A percentile compares a stretch with the other conserved stretches of the same genome.
phyloP scores from a whole-genome alignment of 1,140 invertebrate species.

The Drosophila busckii region DNA sequence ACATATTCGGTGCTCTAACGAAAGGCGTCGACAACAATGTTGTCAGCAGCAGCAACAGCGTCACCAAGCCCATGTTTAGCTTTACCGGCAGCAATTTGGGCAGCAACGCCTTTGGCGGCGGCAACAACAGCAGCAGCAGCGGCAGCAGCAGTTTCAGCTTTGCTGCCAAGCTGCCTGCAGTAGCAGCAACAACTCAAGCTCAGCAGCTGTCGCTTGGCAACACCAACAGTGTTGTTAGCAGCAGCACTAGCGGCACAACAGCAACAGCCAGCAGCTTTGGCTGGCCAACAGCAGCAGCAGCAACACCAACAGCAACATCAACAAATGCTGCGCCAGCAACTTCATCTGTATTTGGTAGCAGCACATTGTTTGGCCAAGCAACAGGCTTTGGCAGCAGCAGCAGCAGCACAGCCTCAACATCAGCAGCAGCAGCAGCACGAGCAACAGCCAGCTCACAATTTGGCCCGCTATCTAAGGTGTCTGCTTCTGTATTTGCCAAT shows the following conservation, averaged over 20 bases:
- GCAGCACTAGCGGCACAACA: slow-evolving; percentile 1
- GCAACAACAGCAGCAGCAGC: background rate
- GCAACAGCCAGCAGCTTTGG: background rate
- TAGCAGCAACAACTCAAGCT: slow-evolving; percentile 3
- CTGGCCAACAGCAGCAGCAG: background rate
- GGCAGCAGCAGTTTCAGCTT: background rate
- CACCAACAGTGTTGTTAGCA: slow-evolving; percentile 2
- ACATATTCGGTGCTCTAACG: too few relatives aligned
- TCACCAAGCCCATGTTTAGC: background rate
- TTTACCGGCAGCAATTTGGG: slow-evolving; percentile 5
- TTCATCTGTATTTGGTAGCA: slow-evolving; percentile 15
- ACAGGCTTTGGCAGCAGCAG: slow-evolving; percentile 35
- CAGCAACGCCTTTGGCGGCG: slow-evolving; percentile 2
- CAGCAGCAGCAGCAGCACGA: background rate
- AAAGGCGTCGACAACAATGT: too few relatives aligned
- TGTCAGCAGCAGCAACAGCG: background rate
- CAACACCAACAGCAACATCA: background rate
- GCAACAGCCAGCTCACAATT: slow-evolving; percentile 27
- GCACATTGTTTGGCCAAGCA: too few relatives aligned
- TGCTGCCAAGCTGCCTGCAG: slow-evolving; percentile 4
- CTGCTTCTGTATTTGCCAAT: slow-evolving; percentile 19
- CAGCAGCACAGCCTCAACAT: slow-evolving; percentile 14
- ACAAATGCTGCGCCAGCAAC: slow-evolving; percentile 7
- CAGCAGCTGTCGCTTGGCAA: background rate
- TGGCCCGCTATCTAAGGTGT: too few relatives aligned